phyloP scores from a whole-genome alignment of 2,113 vertebrate species.

The Calyptomena viridis region DNA sequence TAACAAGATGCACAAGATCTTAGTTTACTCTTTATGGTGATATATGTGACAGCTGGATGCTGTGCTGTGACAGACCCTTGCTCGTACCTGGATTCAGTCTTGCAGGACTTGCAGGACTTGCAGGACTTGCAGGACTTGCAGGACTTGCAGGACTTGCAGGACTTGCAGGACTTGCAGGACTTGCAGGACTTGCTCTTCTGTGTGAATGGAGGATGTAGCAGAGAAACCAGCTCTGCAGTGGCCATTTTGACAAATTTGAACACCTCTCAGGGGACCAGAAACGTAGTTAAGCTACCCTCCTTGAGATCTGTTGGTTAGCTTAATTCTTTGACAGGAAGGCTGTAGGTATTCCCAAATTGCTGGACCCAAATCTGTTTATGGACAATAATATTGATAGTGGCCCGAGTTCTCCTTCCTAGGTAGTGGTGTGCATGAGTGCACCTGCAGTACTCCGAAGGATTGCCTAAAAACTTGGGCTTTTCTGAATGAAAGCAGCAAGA shows the following conservation, averaged over 20 bases:
- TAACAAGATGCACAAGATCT: not conserved
- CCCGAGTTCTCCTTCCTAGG: not conserved
- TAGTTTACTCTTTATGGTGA: not conserved
- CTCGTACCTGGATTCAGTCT: rapidly evolving
- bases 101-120: no score
- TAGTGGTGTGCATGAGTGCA: not conserved
- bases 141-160: no score
- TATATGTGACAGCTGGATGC: not conserved
- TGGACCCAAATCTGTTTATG: not conserved
- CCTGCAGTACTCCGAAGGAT: not conserved
- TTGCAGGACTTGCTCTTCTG: not conserved
- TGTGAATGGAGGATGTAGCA: not conserved
- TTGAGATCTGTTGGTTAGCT: not conserved
- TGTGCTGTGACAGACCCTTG: not conserved
- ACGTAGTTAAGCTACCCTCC: not conserved
- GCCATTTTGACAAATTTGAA: constrained; percentile 9
- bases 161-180: no score
- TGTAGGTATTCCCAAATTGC: not conserved
- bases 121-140: no score
- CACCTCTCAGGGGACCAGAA: not conserved
- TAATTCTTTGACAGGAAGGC: not conserved
- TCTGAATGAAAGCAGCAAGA: not conserved
- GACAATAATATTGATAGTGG: not conserved
- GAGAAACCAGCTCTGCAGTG: not conserved
- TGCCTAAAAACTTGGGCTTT: not conserved